Conservation (phyloP, 1,140 invertebrate species). For the Drosophila lini region DNA sequence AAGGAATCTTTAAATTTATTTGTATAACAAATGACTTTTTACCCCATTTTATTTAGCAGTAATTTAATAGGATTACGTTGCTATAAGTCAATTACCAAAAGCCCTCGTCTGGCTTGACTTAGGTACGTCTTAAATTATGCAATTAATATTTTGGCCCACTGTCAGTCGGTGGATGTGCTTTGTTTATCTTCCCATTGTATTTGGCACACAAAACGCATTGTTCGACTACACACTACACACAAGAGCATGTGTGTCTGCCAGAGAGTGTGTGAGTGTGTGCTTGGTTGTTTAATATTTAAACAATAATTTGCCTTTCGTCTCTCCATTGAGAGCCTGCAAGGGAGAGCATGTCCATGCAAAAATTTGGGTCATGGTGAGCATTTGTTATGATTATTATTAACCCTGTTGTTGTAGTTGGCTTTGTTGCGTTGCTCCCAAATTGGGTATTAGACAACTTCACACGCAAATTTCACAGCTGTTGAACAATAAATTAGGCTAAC, state of each 20-base stretch:
- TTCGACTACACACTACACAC: conserved; percentile 7
- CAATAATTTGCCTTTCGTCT: conserved; percentile 39
- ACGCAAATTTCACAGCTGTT: conserved; percentile 20
- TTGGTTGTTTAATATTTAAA: conserved; percentile 58
- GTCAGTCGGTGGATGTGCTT: conserved; percentile 25
- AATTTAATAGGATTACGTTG: not conserved
- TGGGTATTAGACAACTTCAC: conserved; percentile 38
- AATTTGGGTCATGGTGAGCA: conserved; percentile 46
- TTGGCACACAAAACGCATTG: conserved; percentile 43
- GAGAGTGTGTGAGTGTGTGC: not conserved
- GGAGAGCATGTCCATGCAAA: conserved; percentile 29
- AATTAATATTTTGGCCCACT: conserved; percentile 40
- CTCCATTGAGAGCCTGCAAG: conserved; percentile 23
- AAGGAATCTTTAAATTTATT: not conserved
- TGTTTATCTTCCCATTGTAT: conserved; percentile 36
- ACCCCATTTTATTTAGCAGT: conserved; percentile 8
- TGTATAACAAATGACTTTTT: not conserved
- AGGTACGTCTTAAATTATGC: conserved; percentile 38
- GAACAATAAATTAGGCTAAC: conserved; percentile 1
- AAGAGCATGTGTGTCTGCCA: conserved; percentile 1
- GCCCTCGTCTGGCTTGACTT: not conserved
- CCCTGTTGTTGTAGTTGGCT: conserved; percentile 21
- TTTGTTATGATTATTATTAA: conserved; percentile 52
- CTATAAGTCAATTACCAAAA: conserved; percentile 11
- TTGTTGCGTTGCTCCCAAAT: conserved; percentile 4